Conservation (phyloP, 2,113 vertebrate species). For the Peucedramus taeniatus region DNA sequence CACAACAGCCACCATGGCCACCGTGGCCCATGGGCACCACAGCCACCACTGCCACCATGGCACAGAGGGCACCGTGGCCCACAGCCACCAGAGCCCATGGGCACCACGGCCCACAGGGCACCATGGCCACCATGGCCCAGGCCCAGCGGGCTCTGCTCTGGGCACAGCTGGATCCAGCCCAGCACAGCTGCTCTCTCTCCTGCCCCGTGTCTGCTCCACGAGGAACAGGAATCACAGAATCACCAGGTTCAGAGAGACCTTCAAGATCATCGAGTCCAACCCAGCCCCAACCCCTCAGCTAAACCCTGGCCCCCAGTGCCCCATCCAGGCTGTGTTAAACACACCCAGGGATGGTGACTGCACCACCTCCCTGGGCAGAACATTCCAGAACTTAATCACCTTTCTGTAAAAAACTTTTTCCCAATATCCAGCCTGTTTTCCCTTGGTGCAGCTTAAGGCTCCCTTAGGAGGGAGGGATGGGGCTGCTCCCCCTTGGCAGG, state of each 20-base stretch:
- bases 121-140: no score
- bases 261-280: not conserved
- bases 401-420: not conserved
- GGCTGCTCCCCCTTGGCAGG: not conserved
- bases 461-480: not conserved
- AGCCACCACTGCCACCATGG: no score
- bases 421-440: not conserved
- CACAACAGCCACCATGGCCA: no score
- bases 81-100: no score
- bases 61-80: no score
- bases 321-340: not conserved
- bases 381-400: not conserved
- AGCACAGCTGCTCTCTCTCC: not conserved
- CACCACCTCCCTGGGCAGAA: not conserved
- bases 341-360: not conserved
- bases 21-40: not conserved
- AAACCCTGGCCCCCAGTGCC: not conserved
- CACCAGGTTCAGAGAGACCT: not conserved
- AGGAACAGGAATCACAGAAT: not conserved
- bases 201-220: not conserved
- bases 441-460: not conserved
- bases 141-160: no score
- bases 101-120: no score
- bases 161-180: not conserved
- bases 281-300: not conserved